Base-by-base conservation (phyloP, 2,797 vertebrate genomes). In the Lindbergichthys nudifrons region DNA sequence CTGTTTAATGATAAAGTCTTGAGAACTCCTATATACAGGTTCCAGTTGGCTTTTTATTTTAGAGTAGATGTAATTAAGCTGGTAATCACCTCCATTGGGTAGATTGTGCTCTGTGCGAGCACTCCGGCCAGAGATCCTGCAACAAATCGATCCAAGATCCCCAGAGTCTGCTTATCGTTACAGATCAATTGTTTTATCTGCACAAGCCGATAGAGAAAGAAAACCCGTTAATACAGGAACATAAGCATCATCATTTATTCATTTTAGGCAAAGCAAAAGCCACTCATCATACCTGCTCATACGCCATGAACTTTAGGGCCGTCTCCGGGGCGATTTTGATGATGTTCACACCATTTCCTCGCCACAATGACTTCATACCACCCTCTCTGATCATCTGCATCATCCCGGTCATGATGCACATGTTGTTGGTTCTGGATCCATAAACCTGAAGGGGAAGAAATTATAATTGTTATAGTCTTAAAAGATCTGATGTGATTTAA, bases 281-380 rank as follows among this genome's bases (percentile, higher is more conserved):
- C 16, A 14, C 11, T 9, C 1, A 1, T 4, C 23, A 0, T 80
- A 99, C 98, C 96, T 99, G 97, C 75, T 99, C 98, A 0, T 99
- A 99, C 0, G 97, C 97, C 98, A 99, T 99, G 92, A 99, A 99
- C 79, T 99, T 99, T 60, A 99, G 96, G 30, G 97, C 98, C 0
- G 97, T 94, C 66, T 99, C 98, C 0, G 98, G 98, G 0, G 97
- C 97, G 1, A 99, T 99, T 82, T 99, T 99, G 74, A 99, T 92
- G 82, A 98, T 83, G 0, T 99, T 99, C 72, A 99, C 95, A 13
- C 97, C 97, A 0, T 99, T 99, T 3, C 98, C 97, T 2, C 98
- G 84, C 98, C 98, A 99, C 52, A 99, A 79, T 0, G 98, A 97
- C 64, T 92, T 93, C 3, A 92, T 71, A 0, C 98, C 98, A 0